These are phyloP conservation scores for Procambarus clarkii DNA, from an alignment of 1,140 invertebrate species.

Conservation along the genomic window DNA sequence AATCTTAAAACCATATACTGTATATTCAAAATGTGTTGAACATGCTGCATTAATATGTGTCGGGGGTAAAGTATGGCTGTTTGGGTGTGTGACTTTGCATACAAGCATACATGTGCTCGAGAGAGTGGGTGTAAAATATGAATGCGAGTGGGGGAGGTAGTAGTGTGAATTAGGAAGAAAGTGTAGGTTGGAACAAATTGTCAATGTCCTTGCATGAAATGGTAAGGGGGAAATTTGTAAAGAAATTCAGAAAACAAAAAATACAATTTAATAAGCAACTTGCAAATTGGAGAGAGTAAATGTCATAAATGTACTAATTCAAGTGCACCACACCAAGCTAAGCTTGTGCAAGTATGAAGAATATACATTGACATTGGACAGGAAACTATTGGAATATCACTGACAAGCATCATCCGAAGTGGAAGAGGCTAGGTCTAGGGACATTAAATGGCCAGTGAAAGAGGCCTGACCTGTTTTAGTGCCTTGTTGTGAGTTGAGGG, in stretches of 20 bases:
- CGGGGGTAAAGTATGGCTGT: too few species aligned
- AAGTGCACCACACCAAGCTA: slow-evolving; percentile 29
- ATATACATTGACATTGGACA: slow-evolving; percentile 13
- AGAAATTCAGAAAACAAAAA: background rate
- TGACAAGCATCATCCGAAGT: slow-evolving; percentile 7
- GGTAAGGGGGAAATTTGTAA: too few species aligned
- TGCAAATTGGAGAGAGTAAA: background rate
- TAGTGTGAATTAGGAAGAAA: too few species aligned
- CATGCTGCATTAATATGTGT: too few species aligned
- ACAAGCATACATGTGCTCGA: too few species aligned
- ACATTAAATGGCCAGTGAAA: background rate
- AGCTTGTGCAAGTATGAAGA: slow-evolving; percentile 33
- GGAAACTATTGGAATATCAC: background rate
- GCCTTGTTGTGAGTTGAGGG: slow-evolving; percentile 21
- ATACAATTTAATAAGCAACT: background rate
- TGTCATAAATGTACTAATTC: background rate
- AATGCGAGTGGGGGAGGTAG: too few species aligned
- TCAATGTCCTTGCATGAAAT: too few species aligned
- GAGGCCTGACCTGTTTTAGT: slow-evolving; percentile 37
- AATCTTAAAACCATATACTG: too few species aligned
- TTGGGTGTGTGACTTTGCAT: too few species aligned
- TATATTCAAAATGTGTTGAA: too few species aligned
- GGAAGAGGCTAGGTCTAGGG: background rate
- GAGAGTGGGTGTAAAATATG: too few species aligned
- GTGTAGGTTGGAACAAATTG: too few species aligned